These are phyloP conservation scores for Coleophora flavipennella DNA, from an alignment of 2,888 invertebrate species.

Conservation along the genomic window DNA sequence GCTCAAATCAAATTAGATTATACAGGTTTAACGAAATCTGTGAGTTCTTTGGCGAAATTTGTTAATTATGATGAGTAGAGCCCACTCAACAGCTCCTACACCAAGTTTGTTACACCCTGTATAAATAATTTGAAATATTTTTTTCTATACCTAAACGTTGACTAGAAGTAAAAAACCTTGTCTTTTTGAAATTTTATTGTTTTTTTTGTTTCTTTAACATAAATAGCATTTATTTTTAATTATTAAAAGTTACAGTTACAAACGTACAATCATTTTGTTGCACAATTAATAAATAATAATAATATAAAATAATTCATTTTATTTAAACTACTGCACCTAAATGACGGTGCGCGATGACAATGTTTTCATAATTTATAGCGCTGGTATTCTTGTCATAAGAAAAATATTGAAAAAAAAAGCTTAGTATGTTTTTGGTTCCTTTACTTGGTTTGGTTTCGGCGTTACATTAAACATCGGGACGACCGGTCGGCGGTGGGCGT, in stretches of 20 bases:
- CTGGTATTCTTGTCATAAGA: constrained; percentile 53
- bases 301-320: constrained; percentile 66
- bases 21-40: too few relatives aligned
- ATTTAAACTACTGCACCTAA: constrained; percentile 57
- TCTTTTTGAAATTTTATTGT: constrained; percentile 66
- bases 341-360: constrained; percentile 42
- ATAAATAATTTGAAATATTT: too few relatives aligned
- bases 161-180: constrained; percentile 45
- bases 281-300: constrained; percentile 68
- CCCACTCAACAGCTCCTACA: too few relatives aligned
- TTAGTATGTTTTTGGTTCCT: constrained; percentile 59
- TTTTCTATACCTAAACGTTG: too few relatives aligned
- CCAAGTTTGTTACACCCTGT: too few relatives aligned
- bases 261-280: constrained; percentile 62
- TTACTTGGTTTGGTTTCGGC: constrained; percentile 58
- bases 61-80: too few relatives aligned
- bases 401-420: constrained; percentile 65
- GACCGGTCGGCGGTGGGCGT: constrained; percentile 55
- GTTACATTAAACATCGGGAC: constrained; percentile 52
- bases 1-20: too few relatives aligned
- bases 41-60: too few relatives aligned
- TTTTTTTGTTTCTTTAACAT: constrained; percentile 70
- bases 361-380: constrained; percentile 32
- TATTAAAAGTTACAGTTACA: constrained; percentile 69
- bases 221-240: constrained; percentile 71